Percentiles rank a stretch among this genome's conserved stretches.
phyloP scores from a whole-genome alignment of 2,888 invertebrate species.

The Hydroisotoma schaefferi region DNA sequence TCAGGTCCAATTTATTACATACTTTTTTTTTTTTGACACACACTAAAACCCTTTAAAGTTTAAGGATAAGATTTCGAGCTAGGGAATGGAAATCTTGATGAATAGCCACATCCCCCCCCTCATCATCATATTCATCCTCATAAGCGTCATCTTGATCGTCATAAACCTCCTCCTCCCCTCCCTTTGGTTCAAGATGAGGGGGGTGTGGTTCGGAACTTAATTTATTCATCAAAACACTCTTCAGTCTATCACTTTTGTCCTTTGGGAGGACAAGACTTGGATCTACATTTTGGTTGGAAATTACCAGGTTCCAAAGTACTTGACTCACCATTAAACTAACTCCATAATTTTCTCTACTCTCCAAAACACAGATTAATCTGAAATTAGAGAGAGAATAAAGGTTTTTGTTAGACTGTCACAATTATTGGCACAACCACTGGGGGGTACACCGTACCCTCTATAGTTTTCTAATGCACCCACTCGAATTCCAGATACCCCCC shows the following conservation, averaged over 20 bases:
- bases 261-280: no score
- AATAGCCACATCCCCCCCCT: no score
- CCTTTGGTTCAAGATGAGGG: no score
- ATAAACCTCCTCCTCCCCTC: no score
- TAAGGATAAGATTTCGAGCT: background rate
- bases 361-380: constrained; percentile 35
- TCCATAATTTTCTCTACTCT: constrained; percentile 34
- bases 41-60: no score
- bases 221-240: background rate
- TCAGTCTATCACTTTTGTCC: background rate
- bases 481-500: no score
- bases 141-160: no score
- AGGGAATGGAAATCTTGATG: background rate
- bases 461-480: no score
- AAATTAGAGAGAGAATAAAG: background rate
- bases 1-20: no score
- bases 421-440: background rate
- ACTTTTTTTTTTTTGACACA: no score
- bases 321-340: constrained; percentile 44
- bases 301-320: constrained; percentile 43
- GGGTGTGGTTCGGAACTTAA: no score
- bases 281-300: constrained; percentile 29
- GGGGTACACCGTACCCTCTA: no score
- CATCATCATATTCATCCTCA: background rate
- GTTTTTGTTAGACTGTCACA: background rate